These are phyloP conservation scores for Eclectus roratus DNA, from an alignment of 2,113 vertebrate genomes.

Conservation along the genomic window DNA sequence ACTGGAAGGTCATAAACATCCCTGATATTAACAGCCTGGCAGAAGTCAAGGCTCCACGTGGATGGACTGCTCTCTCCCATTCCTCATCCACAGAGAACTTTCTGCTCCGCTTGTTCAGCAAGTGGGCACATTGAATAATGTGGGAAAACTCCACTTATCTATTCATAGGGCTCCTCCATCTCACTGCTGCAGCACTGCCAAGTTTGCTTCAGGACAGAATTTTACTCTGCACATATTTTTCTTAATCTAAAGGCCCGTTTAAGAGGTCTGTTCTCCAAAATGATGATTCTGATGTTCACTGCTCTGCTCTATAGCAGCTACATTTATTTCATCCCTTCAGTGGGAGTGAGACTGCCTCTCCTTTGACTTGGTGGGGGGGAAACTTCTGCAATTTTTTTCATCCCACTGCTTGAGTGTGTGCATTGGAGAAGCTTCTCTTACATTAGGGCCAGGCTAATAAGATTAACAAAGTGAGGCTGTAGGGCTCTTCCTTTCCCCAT, in stretches of 20 bases:
- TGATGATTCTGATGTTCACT: neutral
- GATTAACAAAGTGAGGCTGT: neutral
- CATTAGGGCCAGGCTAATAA: neutral
- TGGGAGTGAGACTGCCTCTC: constrained; percentile 35
- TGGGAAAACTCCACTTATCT: constrained; percentile 37
- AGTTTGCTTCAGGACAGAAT: constrained; percentile 21
- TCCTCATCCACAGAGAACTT: constrained; percentile 27
- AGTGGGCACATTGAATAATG: constrained; percentile 35
- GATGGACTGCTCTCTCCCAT: constrained; percentile 12
- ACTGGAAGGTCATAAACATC: constrained; percentile 47
- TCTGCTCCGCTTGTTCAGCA: constrained; percentile 53
- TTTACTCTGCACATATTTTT: constrained; percentile 35
- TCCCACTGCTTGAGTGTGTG: neutral
- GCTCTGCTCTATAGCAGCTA: constrained; percentile 13
- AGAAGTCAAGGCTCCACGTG: constrained; percentile 17
- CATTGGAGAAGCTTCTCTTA: neutral
- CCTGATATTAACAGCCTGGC: constrained; percentile 11
- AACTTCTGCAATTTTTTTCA: neutral
- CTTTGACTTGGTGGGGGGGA: constrained; percentile 35
- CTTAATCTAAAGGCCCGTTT: constrained; percentile 15
- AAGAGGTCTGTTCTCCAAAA: constrained; percentile 11
- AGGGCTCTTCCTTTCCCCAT: neutral
- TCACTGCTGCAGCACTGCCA: neutral
- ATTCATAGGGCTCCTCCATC: neutral
- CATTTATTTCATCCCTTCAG: constrained; percentile 25